Base-by-base conservation (phyloP, 2,888 invertebrate species). In the Amphipyra berbera region DNA sequence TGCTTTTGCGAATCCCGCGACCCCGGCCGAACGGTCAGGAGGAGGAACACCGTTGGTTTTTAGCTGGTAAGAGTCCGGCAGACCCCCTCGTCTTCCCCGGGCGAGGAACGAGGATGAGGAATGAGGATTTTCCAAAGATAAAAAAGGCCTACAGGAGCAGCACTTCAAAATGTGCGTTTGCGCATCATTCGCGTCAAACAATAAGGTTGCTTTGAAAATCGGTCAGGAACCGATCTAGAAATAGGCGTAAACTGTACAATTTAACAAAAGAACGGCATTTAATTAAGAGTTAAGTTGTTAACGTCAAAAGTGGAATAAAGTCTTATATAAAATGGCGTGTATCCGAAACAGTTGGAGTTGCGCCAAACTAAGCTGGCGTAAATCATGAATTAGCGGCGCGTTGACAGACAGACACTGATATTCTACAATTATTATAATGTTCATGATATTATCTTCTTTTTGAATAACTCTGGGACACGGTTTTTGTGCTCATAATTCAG, bases 321-420 rank as follows among this genome's bases (percentile, higher is more conserved):
- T 56, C 61, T 61, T 65, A 78, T 53, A 56, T 68, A 48, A 64
- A 52, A 75, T 75, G 71, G 60, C 61, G 45, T 48, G 53, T 65
- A 42, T 52, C 59, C 55, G 44, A 59, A 63, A 60, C 41, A 54
- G 48, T 61, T 78, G 77, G 79, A 71, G 12, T 46, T 35, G 35
- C 14, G 81, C 80, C 81, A 80, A 70, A 55, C 64, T 52, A 69
- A 55, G 52, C 56, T 14, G 46, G 48, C 52, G 53, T 63, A 69
- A 73, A 76, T 71, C 64, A 60, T 53, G 49, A 64, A 73, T 71
- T 73, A 79, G 65, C 14, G 35, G 47, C 44, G 58, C 50, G 77
- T 40, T 71, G 79, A 78, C 64, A 78, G 70, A 66, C 45, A 49
- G 70, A 63, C 76, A 63, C 46, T 70, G 62, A 66, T 80, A 69